Conservation (phyloP, 2,888 invertebrate species). For the Physocephala rufipes region DNA sequence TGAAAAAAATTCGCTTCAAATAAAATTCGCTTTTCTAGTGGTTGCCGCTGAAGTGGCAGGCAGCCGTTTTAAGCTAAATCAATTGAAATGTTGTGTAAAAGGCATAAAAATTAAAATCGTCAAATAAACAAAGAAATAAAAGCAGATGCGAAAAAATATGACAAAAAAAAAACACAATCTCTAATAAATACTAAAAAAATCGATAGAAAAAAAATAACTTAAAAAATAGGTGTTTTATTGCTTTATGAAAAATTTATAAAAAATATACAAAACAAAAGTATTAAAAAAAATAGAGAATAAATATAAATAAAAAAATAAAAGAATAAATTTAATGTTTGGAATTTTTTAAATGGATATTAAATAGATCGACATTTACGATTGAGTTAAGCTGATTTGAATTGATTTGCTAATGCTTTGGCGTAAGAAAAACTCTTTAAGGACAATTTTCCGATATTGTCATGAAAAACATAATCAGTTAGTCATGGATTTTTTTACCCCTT, state of each 20-base stretch:
- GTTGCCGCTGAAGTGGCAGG: slow-evolving; percentile 11
- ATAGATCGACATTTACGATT: too few relatives aligned
- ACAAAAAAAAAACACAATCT: neutral
- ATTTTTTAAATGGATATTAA: too few relatives aligned
- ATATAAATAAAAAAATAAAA: too few relatives aligned
- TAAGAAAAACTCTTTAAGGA: too few relatives aligned
- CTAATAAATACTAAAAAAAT: neutral
- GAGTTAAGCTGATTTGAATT: too few relatives aligned
- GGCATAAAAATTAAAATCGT: slow-evolving; percentile 29
- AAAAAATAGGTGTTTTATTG: neutral
- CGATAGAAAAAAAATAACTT: neutral
- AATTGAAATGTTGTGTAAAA: slow-evolving; percentile 28
- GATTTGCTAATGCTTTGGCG: too few relatives aligned
- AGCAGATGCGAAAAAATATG: neutral
- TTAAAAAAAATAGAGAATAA: neutral
- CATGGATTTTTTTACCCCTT: too few relatives aligned
- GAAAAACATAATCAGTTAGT: too few relatives aligned
- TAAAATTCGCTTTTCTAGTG: slow-evolving; percentile 20
- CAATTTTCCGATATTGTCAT: too few relatives aligned
- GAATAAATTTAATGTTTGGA: too few relatives aligned
- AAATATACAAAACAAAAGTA: neutral
- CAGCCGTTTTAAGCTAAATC: slow-evolving; percentile 24
- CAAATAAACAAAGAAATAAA: neutral
- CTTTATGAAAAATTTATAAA: neutral
- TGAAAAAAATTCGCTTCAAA: too few relatives aligned